Evolutionary conservation across 2,888 invertebrate genomes (phyloP), one percentile per base, ranked within the genome.

Genomic region (Hemistola chrysoprasaria): DNA sequence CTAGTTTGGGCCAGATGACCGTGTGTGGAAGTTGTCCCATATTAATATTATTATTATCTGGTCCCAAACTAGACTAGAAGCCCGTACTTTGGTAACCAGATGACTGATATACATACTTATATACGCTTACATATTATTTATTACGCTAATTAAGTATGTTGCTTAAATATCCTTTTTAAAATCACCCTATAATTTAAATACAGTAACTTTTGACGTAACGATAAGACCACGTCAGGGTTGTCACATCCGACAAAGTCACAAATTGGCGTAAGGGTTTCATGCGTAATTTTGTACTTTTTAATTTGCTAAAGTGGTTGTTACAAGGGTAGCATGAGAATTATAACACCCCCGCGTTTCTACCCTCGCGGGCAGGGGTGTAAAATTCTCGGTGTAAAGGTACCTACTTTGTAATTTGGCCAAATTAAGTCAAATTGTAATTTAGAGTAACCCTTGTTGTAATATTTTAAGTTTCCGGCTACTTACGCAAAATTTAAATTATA

Each of bases 371-470:
- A 48, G 54, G 65, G 68, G 67, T 59, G 68, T 55, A 59, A 67
- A 63, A 62, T 65, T 65, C 57, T 54, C 62, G 44, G 34, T 46
- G 27, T 47, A 50, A 46, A 51, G 48, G 48, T 53, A 33, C 41
- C 24, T 41, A 50, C 45, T 50, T 50, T 47, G 53, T 53, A 53
- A 53, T 53, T 53, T 51, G 40, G 33, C 59, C 59, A 60, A 68
- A 70, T 67, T 70, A 60, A 63, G 65, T 63, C 60, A 60, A 68
- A 69, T 66, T 66, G 69, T 63, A 63, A 70, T 67, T 66, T 67
- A 59, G 64, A 56, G 50, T 47, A 48, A 53, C 56, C 56, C 54
- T 56, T 54, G 49, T 52, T 44, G 37, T 44, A 41, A 51, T 53
- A 51, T 45, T 47, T 54, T 46, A 47, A 52, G 52, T 52, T 51